These are phyloP conservation scores for Pyrrhia umbra DNA, from an alignment of 2,888 invertebrate genomes.

Conservation along the genomic window DNA sequence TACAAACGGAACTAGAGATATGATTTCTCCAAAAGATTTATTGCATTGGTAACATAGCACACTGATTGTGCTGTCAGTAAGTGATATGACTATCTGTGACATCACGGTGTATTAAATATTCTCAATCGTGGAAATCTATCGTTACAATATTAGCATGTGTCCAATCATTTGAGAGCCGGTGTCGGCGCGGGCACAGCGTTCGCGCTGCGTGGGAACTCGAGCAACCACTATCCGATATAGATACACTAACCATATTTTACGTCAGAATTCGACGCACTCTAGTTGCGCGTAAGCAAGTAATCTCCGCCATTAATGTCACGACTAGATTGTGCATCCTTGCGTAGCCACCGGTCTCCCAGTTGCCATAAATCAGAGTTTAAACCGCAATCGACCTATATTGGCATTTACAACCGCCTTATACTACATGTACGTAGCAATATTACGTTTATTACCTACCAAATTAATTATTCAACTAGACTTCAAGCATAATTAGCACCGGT, in stretches of 20 bases:
- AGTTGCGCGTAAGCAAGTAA: conserved; percentile 76
- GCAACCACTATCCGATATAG: conserved; percentile 69
- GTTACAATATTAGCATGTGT: conserved; percentile 56
- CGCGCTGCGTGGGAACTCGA: conserved; percentile 82
- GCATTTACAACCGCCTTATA: conserved; percentile 67
- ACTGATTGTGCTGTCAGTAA: conserved; percentile 34
- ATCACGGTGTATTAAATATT: conserved; percentile 43
- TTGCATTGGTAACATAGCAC: conserved; percentile 24
- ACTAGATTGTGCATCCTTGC: conserved; percentile 86
- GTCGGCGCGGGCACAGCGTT: conserved; percentile 35
- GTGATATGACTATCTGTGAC: conserved; percentile 29
- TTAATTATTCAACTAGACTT: conserved; percentile 68
- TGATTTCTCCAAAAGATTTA: conserved; percentile 40
- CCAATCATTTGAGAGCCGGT: conserved; percentile 46
- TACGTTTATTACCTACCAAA: conserved; percentile 62
- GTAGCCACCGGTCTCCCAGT: conserved; percentile 66
- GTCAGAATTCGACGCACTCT: conserved; percentile 80
- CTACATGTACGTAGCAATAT: conserved; percentile 41
- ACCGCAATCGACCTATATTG: conserved; percentile 69
- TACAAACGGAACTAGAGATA: conserved; percentile 3
- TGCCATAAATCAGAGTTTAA: conserved; percentile 71
- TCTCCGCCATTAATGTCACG: conserved; percentile 80
- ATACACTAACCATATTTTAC: conserved; percentile 81
- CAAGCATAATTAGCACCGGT: conserved; percentile 62
- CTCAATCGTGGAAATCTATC: conserved; percentile 52